Evolutionary conservation across 2,113 vertebrate species (phyloP).

Genomic region (Stictonetta naevosa): DNA sequence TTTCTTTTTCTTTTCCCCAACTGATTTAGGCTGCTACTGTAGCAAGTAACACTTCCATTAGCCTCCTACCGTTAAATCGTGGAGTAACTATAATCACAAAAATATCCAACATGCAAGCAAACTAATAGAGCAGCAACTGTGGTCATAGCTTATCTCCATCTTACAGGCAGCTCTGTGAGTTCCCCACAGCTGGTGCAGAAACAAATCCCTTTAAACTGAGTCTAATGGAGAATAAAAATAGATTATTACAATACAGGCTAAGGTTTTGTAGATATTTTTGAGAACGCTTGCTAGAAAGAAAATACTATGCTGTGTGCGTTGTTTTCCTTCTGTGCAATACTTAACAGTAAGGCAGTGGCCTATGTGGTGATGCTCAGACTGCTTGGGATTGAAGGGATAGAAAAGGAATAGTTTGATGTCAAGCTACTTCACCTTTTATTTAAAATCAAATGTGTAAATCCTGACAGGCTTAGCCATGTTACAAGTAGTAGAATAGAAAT

Average conservation of each 20-base stretch:
- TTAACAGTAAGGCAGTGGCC: background rate
- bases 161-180: slow-evolving; percentile 35
- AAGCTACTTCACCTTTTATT: background rate
- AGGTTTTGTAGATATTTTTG: background rate
- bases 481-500: background rate
- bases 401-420: background rate
- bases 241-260: background rate
- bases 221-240: slow-evolving; percentile 34
- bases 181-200: slow-evolving; percentile 51
- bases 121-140: slow-evolving; percentile 71
- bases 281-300: background rate
- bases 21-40: slow-evolving; percentile 74
- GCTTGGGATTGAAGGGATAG: background rate
- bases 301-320: background rate
- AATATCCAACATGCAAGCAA: slow-evolving; percentile 76
- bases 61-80: slow-evolving; percentile 82
- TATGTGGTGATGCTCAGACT: background rate
- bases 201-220: slow-evolving; percentile 56
- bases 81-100: slow-evolving; percentile 77
- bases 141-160: slow-evolving; percentile 70
- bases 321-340: background rate
- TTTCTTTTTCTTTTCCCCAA: slow-evolving; percentile 74
- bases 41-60: slow-evolving; percentile 81
- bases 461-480: background rate
- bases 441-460: background rate